Base-by-base conservation (phyloP, 2,888 invertebrate species). In the Parnassius orleans region DNA sequence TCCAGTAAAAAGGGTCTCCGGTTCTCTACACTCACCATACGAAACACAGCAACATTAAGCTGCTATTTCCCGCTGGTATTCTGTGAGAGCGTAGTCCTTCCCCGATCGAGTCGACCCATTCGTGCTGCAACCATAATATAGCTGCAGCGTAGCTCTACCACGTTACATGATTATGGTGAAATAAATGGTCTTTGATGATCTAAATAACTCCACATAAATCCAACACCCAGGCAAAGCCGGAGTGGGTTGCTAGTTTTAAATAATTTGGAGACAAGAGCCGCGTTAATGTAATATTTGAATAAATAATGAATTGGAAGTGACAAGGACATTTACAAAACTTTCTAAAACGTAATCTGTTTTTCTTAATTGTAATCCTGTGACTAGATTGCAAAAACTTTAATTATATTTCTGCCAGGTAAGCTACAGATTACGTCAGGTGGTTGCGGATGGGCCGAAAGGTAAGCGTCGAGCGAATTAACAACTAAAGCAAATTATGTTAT, bases 331-430 rank as follows among this genome's bases (percentile, higher is more conserved):
- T 41, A 50, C 53, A 42, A 47, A 57, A 53, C 48, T 52, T 61
- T 41, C 24, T 43, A 19, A 11, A n/a, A 15, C 41, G 52, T 56
- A 61, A 61, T 61, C 56, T 56, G 61, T 47, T 61, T 61, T 57
- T 52, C 60, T 51, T 56, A 52, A 52, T 48, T 57, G 53, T 57
- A 57, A 53, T 48, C 58, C 53, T 56, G 15, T 46, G 48, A 52
- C 58, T 42, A 44, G 61, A 41, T 56, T 46, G 57, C 57, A 53
- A 61, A 61, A 61, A 61, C 42, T 57, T 57, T 48, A 57, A 48
- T 57, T 57, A 57, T 50, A 15, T 54, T 56, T 41, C 41, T 46
- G 55, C 44, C 46, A 48, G 47, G 56, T 41, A 11, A 46, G 46
- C 19, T 24, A 9, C 19, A 52, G 11, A 11, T 12, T 19, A 47